A percentile compares a stretch with the other conserved stretches of the same genome.
Conservation (phyloP, 2,113 vertebrate species). For the Tragelaphus scriptus region DNA sequence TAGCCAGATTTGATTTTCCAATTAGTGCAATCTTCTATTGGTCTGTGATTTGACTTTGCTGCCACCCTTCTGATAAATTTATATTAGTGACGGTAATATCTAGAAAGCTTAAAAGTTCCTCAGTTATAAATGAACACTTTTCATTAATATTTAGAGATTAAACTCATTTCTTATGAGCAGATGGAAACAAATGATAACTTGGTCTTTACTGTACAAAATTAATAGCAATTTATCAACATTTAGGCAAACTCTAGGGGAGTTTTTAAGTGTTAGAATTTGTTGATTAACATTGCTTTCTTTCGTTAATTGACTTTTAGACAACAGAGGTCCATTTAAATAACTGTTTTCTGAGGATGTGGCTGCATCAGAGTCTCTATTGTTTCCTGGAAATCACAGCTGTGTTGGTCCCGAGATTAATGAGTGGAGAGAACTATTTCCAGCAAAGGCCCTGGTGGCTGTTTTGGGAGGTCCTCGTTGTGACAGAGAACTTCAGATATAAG, state of each 20-base stretch:
- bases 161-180: constrained; percentile 48
- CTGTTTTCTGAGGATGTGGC: constrained; percentile 28
- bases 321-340: constrained; percentile 21
- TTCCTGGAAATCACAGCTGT: constrained; percentile 50
- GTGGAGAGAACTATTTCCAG: neutral
- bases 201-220: constrained; percentile 49
- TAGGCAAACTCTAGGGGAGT: constrained; percentile 11
- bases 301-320: constrained; percentile 47
- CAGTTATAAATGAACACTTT: constrained; percentile 48
- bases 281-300: constrained; percentile 50
- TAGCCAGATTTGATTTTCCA: constrained; percentile 32
- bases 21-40: constrained; percentile 3
- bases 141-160: constrained; percentile 56
- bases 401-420: neutral
- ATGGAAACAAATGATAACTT: constrained; percentile 50
- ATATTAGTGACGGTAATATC: neutral
- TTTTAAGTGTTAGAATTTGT: constrained; percentile 46
- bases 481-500: neutral
- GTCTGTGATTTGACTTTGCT: constrained; percentile 14
- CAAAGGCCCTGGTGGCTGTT: neutral
- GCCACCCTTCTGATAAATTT: constrained; percentile 17
- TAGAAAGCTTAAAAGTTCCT: constrained; percentile 12
- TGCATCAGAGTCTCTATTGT: neutral
- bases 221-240: constrained; percentile 56
- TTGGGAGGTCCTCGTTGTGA: neutral